Evolutionary conservation across 2,888 invertebrate genomes (phyloP).

Genomic region (Pyrgus malvae): DNA sequence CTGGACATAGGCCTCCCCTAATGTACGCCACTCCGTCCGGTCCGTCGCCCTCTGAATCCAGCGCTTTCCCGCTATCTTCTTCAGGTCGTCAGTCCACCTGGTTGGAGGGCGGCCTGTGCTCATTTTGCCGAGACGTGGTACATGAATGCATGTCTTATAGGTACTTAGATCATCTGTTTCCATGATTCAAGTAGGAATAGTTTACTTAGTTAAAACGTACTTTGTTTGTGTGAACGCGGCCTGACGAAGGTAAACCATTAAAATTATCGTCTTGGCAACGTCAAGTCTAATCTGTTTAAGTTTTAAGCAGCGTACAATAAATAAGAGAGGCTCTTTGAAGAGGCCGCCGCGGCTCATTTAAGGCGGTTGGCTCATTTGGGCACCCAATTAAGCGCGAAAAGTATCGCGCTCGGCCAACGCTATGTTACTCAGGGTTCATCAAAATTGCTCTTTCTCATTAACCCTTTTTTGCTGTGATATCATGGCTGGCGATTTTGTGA

Average conservation of each 20-base stretch:
- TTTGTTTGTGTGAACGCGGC: too few species aligned
- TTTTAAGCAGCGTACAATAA: slow-evolving; percentile 54
- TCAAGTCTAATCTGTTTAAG: slow-evolving; percentile 67
- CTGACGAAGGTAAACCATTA: slow-evolving; percentile 61
- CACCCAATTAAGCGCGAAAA: slow-evolving; percentile 74
- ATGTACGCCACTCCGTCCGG: too few species aligned
- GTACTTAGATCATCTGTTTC: too few species aligned
- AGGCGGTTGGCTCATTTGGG: slow-evolving; percentile 63
- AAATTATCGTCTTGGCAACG: slow-evolving; percentile 61
- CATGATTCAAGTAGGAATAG: too few species aligned
- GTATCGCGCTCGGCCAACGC: slow-evolving; percentile 57
- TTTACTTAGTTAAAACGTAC: too few species aligned
- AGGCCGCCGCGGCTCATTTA: slow-evolving; percentile 64
- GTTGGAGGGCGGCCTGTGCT: too few species aligned
- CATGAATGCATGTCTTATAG: too few species aligned
- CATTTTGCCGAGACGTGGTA: too few species aligned
- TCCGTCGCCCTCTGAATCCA: too few species aligned
- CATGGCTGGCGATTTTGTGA: neutral
- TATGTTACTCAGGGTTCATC: slow-evolving; percentile 54
- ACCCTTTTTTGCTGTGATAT: neutral
- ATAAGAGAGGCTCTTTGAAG: slow-evolving; percentile 64
- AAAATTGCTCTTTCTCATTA: slow-evolving; percentile 68
- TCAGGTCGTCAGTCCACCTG: too few species aligned
- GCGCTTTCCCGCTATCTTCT: too few species aligned
- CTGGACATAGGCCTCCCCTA: too few species aligned